Base-by-base conservation (phyloP, 1,140 invertebrate genomes). In the Aphaenogaster ashmeadi region DNA sequence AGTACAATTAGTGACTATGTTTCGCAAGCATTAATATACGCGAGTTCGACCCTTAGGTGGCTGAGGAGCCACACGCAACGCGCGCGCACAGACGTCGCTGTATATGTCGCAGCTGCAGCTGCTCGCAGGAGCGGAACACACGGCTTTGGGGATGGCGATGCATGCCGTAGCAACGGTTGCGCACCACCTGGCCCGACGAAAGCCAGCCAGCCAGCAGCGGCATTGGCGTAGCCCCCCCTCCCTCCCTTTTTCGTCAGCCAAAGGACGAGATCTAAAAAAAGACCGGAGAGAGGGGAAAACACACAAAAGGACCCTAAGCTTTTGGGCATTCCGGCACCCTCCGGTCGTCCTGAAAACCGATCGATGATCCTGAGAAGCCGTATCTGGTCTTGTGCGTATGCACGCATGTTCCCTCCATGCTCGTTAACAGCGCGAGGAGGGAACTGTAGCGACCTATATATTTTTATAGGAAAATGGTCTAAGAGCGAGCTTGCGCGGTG, bases 161-260 rank as follows among this genome's bases (percentile, higher is more conserved):
- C 83, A 88, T 75, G 64, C 83, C 91, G 85, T 90, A 87, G 93
- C 94, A 94, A 94, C 94, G 94, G 94, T 94, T 93, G 94, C 89
- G 92, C 92, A 93, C 94, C 94, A 95, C 94, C 94, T 95, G 94
- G 94, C 93, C 93, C 90, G 89, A 86, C 87, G 88, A 87, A 91
- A 93, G 89, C 91, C 90, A 91, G 91, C 89, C 93, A 93, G 93
- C 92, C 91, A 93, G 93, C 93, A 90, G 85, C 86, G 86, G 60
- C 92, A 93, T 91, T 93, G 93, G 93, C 90, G 93, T 93, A 92
- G 92, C 78, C 75, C 88, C 13, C 50, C 33, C 90, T 85, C 71
- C 58, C 64, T 83, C 87, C 18, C 56, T 38, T 89, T 87, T 60
- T 72, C 72, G 72, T 88, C 64, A n/a, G 27, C 80, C 38, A 67